Base-by-base conservation (phyloP, 2,888 invertebrate genomes). In the Melipona bicolor region DNA sequence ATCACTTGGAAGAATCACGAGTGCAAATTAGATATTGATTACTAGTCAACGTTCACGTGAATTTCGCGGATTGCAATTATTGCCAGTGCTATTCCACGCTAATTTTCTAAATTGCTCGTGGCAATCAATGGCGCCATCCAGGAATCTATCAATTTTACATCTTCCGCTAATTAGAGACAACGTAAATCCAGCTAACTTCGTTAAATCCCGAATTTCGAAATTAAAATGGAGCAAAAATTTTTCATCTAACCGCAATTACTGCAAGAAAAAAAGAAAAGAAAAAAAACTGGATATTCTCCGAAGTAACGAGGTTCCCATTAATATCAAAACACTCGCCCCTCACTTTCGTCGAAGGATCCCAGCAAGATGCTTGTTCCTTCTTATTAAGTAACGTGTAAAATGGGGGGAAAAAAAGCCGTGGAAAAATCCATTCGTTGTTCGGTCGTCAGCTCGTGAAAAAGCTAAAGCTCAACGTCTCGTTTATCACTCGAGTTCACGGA, bases 401-500 rank as follows among this genome's bases (percentile, higher is more conserved):
- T 43, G 43, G 9, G 1, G 6, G 9, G 27, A 17, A 24, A 61
- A 17, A 17, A 24, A 61, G 17, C 1, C 24, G 0, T 19, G 17
- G 4, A 13, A 21, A 21, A 64, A 21, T 32, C 21, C 21, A 32
- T 64, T 36, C 21, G 21, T 36, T 21, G 4, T 64, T 21, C 21
- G n/a, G n/a, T 13, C 17, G 49, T 49, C 6, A 24, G 27, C 3
- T 54, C 21, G n/a, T 19, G 21, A 56, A 36, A 70, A n/a, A 71
- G 9, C n/a, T 36, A 24, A 59, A 43, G 9, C 19, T 43, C 49
- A 36, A 62, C 43, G 71, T 64, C 43, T 54, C 69, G 62, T 71
- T 77, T 71, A 71, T 52, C 77, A 52, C 24, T 32, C 32, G 3
- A 71, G 56, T 19, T 3, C 36, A 36, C 43, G 43, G 43, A 21